phyloP scores from a whole-genome alignment of 2,888 invertebrate species.

The Tipula helvola region DNA sequence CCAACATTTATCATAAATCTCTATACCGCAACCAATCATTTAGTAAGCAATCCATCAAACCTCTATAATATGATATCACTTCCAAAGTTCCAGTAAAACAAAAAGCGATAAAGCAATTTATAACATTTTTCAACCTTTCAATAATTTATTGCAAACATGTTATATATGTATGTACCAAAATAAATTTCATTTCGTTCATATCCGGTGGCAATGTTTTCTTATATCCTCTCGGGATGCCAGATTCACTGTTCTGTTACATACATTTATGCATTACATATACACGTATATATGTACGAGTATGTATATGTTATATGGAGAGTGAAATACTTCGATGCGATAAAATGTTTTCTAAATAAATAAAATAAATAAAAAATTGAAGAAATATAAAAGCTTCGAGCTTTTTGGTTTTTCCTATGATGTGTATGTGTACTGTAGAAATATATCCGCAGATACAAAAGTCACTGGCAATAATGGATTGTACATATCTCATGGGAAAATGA shows the following conservation, averaged over 20 bases:
- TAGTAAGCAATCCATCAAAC: no score
- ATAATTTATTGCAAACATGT: not conserved
- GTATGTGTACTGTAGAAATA: not conserved
- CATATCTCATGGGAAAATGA: not conserved
- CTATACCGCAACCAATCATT: no score
- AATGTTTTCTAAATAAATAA: not conserved
- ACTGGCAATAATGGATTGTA: not conserved
- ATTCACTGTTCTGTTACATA: not conserved
- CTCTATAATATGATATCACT: no score
- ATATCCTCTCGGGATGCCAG: not conserved
- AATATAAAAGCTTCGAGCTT: not conserved
- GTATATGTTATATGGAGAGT: not conserved
- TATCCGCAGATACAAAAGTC: not conserved
- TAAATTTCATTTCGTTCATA: not conserved
- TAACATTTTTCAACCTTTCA: not conserved
- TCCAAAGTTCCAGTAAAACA: no score
- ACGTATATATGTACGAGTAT: not conserved
- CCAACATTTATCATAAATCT: no score
- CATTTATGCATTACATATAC: not conserved
- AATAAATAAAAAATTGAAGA: not conserved
- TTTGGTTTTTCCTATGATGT: not conserved
- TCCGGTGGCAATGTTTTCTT: slow-evolving; percentile 4
- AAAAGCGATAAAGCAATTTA: not conserved
- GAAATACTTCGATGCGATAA: not conserved
- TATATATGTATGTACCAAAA: not conserved